A percentile compares a stretch with the other conserved stretches of the same genome.
phyloP scores from a whole-genome alignment of 2,888 invertebrate genomes.

The Homarus gammarus region DNA sequence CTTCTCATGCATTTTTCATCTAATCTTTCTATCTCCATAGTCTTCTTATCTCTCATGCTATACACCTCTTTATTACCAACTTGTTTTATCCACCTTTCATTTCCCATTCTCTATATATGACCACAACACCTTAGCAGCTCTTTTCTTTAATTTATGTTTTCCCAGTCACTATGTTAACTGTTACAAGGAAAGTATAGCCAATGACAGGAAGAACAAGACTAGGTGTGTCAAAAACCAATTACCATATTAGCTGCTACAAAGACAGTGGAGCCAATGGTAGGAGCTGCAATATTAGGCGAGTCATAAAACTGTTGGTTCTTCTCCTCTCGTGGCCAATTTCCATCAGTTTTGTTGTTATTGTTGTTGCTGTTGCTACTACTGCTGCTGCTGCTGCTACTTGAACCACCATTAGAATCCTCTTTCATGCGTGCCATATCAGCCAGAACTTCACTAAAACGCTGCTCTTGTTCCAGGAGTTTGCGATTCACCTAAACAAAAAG shows the following conservation, averaged over 20 bases:
- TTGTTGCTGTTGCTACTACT: not conserved
- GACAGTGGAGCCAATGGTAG: constrained; percentile 44
- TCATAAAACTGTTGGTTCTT: constrained; percentile 36
- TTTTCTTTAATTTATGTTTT: too few relatives aligned
- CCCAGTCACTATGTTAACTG: too few relatives aligned
- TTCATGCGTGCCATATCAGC: constrained; percentile 31
- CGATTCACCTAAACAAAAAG: constrained; percentile 49
- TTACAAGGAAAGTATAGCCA: too few relatives aligned
- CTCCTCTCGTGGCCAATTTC: constrained; percentile 37
- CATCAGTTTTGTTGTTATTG: too few relatives aligned
- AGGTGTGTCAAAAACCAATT: constrained; percentile 21
- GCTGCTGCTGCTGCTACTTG: not conserved
- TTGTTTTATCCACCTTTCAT: too few relatives aligned
- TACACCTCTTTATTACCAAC: too few relatives aligned
- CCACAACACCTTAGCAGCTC: too few relatives aligned
- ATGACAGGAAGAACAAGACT: too few relatives aligned
- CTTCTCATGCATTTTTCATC: too few relatives aligned
- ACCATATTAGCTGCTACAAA: constrained; percentile 62
- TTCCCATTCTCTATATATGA: too few relatives aligned
- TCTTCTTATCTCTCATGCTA: too few relatives aligned
- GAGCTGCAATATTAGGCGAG: constrained; percentile 23
- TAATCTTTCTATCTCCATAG: too few relatives aligned
- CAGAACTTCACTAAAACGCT: constrained; percentile 52
- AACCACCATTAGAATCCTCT: constrained; percentile 28
- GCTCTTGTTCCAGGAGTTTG: constrained; percentile 60